These are phyloP conservation scores for Apogon talboti DNA, from an alignment of 2,797 vertebrate species.

Conservation along the genomic window DNA sequence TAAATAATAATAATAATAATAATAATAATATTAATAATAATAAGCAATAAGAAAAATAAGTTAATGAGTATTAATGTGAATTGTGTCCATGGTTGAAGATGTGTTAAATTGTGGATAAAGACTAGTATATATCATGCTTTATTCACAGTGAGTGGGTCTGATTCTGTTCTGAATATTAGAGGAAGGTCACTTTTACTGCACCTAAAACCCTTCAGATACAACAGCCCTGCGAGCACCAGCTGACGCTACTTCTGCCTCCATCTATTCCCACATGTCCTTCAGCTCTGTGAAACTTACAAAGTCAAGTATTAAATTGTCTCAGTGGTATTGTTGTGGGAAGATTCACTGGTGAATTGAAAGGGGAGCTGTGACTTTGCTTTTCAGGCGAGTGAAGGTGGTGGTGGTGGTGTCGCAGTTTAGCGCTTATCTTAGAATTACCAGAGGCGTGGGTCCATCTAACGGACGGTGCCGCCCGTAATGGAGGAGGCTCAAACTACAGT, in stretches of 20 bases:
- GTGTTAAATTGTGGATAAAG: too few relatives aligned
- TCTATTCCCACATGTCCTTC: slow-evolving; percentile 31
- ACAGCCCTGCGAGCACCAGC: slow-evolving; percentile 23
- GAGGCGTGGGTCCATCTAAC: slow-evolving; percentile 34
- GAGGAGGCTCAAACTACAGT: too few relatives aligned
- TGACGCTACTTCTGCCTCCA: slow-evolving; percentile 27
- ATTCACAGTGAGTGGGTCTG: too few relatives aligned
- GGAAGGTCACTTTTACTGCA: background rate
- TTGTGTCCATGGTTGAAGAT: too few relatives aligned
- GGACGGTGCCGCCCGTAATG: slow-evolving; percentile 13
- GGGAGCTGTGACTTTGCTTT: slow-evolving; percentile 55
- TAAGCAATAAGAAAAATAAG: too few relatives aligned
- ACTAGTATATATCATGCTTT: too few relatives aligned
- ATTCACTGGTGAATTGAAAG: slow-evolving; percentile 40
- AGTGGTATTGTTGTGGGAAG: slow-evolving; percentile 21
- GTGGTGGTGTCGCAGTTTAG: slow-evolving; percentile 56
- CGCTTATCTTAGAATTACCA: slow-evolving; percentile 49
- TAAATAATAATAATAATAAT: too few relatives aligned
- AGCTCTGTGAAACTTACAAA: slow-evolving; percentile 43
- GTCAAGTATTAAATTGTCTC: slow-evolving; percentile 60
- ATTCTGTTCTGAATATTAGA: background rate
- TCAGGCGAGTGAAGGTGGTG: slow-evolving; percentile 2
- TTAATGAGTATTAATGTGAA: too few relatives aligned
- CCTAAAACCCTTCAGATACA: slow-evolving; percentile 1
- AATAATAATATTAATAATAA: too few relatives aligned